Percentiles rank a stretch among this genome's conserved stretches.
Evolutionary conservation across 2,797 vertebrate species (phyloP).

Genomic region (Adelosebastes latens): DNA sequence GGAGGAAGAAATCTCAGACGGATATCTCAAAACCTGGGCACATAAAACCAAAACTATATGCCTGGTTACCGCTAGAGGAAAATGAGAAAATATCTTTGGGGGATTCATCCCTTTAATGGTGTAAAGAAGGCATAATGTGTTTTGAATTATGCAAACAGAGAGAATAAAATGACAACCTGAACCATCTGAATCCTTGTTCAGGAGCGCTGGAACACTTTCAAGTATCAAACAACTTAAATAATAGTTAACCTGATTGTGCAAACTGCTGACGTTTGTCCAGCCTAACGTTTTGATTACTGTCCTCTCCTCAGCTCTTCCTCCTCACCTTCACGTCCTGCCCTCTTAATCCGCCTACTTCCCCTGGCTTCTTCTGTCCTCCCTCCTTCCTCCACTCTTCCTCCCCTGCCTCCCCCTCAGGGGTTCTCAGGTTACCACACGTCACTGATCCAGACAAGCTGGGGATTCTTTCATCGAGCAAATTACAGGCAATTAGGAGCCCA

Average conservation of each 20-base stretch:
- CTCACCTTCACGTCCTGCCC: conserved; percentile 65
- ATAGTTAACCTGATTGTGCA: neutral
- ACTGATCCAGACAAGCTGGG: conserved; percentile 75
- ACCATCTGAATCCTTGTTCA: neutral
- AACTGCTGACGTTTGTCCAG: neutral
- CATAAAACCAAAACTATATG: neutral
- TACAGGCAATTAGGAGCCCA: conserved; percentile 84
- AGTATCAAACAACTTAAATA: neutral
- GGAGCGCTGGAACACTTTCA: neutral
- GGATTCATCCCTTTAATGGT: neutral
- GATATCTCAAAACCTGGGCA: neutral
- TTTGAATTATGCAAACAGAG: neutral
- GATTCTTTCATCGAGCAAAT: conserved; percentile 81
- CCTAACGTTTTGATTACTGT: conserved; percentile 15
- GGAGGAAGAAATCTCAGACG: neutral
- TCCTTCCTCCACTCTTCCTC: conserved; percentile 51
- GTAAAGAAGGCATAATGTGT: neutral
- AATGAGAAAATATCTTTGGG: neutral
- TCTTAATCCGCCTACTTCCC: conserved; percentile 67
- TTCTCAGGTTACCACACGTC: conserved; percentile 81
- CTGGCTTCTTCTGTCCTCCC: conserved; percentile 55
- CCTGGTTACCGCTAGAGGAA: neutral
- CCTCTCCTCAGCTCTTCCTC: conserved; percentile 42
- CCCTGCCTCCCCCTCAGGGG: conserved; percentile 57
- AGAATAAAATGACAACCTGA: neutral